A percentile compares a stretch with the other conserved stretches of the same genome.
Conservation (phyloP, 92 coral and sea anemone genomes). For the Chrysogorgia sp. region DNA sequence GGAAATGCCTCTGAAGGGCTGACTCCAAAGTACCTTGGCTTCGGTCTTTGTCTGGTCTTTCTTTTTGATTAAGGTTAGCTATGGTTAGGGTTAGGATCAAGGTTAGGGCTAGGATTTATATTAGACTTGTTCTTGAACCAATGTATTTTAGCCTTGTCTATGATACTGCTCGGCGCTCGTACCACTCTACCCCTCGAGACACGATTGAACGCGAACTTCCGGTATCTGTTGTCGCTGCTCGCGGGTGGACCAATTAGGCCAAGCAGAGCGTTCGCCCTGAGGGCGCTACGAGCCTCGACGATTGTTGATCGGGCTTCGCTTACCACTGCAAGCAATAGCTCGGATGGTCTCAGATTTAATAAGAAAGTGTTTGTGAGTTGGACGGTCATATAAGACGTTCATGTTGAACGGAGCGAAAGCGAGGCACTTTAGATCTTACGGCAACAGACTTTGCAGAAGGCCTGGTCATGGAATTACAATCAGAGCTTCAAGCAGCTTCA, state of each 20-base stretch:
- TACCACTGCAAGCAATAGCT: slow-evolving; percentile 10
- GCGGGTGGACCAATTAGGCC: slow-evolving; percentile 39
- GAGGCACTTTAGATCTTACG: background rate
- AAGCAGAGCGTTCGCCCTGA: slow-evolving; percentile 15
- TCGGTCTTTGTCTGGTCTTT: no score
- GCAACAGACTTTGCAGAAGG: background rate
- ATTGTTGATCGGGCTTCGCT: background rate
- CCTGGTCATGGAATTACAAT: slow-evolving; percentile 43
- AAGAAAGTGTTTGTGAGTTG: background rate
- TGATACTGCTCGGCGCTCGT: no score
- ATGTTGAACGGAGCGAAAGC: background rate
- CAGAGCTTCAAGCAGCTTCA: slow-evolving; percentile 27
- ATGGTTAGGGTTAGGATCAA: no score
- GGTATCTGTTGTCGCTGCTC: slow-evolving; percentile 21
- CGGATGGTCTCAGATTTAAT: background rate
- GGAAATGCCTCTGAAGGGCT: no score
- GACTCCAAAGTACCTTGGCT: no score
- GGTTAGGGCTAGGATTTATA: no score
- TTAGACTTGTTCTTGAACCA: no score
- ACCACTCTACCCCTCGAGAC: background rate
- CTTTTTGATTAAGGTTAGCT: no score
- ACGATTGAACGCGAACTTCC: slow-evolving; percentile 3
- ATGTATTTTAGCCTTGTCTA: no score
- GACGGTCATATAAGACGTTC: background rate
- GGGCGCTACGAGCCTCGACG: slow-evolving; percentile 32